Evolutionary conservation across 2,888 invertebrate species (phyloP).

Genomic region (Mactromeris polynyma): DNA sequence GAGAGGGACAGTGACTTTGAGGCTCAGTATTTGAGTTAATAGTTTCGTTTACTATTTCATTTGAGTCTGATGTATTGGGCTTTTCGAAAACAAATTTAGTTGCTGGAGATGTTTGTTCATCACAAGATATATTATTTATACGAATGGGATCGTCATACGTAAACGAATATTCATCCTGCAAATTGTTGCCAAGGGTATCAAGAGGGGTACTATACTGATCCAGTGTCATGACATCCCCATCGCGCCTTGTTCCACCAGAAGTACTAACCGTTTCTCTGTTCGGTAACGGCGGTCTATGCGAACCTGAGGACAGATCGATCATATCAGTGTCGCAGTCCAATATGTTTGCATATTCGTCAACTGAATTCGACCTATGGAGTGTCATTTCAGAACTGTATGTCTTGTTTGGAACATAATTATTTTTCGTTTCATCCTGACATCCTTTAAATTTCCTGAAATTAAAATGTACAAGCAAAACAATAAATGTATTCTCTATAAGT

Average conservation of each 20-base stretch:
- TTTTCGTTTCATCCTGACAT: neutral
- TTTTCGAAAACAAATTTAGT: neutral
- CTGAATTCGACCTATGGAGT: neutral
- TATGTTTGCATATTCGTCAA: slow-evolving; percentile 28
- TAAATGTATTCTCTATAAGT: no score
- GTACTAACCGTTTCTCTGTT: neutral
- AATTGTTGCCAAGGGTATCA: neutral
- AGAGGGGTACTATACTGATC: slow-evolving; percentile 9
- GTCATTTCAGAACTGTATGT: slow-evolving; percentile 5
- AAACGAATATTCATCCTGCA: slow-evolving; percentile 11
- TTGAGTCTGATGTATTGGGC: neutral
- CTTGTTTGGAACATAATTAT: slow-evolving; percentile 6
- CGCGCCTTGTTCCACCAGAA: neutral
- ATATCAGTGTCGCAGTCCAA: slow-evolving; percentile 14
- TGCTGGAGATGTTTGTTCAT: neutral
- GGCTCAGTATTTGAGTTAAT: neutral
- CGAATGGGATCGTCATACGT: slow-evolving; percentile 40
- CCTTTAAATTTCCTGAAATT: neutral
- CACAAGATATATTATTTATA: neutral
- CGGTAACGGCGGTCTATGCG: slow-evolving; percentile 13
- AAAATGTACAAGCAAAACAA: neutral
- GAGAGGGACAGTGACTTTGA: neutral
- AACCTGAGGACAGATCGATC: neutral
- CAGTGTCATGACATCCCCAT: neutral
- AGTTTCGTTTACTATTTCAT: neutral